Evolutionary conservation across 1,140 invertebrate genomes (phyloP).

Genomic region (Holotrichia oblita): DNA sequence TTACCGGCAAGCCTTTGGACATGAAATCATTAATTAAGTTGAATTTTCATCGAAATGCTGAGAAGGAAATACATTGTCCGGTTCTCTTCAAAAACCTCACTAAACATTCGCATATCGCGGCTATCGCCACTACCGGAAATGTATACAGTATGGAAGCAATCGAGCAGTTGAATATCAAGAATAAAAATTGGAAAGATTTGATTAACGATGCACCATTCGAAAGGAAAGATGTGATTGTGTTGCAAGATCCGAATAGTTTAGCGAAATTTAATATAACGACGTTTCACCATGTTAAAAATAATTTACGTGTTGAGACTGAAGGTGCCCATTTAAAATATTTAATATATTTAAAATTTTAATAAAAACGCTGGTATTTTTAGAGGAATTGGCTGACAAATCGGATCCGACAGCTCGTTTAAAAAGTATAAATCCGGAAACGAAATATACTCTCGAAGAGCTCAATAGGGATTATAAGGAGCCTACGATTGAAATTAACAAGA

Average conservation of each 20-base stretch:
- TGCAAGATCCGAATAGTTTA: conserved; percentile 93
- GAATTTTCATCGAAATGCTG: conserved; percentile 88
- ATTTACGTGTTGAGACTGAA: conserved; percentile 88
- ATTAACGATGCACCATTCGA: conserved; percentile 90
- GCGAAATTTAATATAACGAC: conserved; percentile 94
- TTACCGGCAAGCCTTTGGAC: conserved; percentile 90
- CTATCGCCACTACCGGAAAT: conserved; percentile 92
- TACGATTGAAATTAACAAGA: conserved; percentile 64
- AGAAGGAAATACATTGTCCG: conserved; percentile 92
- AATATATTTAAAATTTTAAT: background rate
- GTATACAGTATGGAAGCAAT: conserved; percentile 96
- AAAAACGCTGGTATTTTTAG: conserved; percentile 60
- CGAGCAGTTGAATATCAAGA: conserved; percentile 96
- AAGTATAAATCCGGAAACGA: conserved; percentile 87
- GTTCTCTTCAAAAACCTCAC: conserved; percentile 95
- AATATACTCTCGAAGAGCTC: conserved; percentile 86
- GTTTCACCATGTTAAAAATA: conserved; percentile 97
- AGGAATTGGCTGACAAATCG: conserved; percentile 76
- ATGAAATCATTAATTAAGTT: conserved; percentile 88
- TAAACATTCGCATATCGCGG: conserved; percentile 96
- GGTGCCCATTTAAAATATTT: conserved; percentile 64
- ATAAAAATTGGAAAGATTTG: conserved; percentile 94
- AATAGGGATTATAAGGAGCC: conserved; percentile 79
- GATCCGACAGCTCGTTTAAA: conserved; percentile 86
- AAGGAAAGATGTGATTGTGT: conserved; percentile 91